phyloP scores from a whole-genome alignment of 2,888 invertebrate genomes.

The Pyrochroa serraticornis region DNA sequence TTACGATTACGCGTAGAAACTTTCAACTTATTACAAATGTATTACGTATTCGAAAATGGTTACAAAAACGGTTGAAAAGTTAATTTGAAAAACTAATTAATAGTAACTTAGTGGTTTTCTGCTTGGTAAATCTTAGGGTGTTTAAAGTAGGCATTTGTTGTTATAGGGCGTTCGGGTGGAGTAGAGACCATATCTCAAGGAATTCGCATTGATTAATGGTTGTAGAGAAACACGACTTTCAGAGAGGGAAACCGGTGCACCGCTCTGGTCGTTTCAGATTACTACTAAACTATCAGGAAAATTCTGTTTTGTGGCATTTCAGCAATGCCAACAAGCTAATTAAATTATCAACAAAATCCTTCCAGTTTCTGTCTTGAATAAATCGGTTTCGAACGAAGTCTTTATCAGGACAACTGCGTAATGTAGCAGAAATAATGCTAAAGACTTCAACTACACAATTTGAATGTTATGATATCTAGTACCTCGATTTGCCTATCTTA shows the following conservation, averaged over 20 bases:
- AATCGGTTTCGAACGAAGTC: constrained; percentile 15
- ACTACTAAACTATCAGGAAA: constrained; percentile 14
- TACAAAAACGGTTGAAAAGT: neutral
- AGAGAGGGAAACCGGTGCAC: constrained; percentile 16
- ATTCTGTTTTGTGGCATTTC: constrained; percentile 1
- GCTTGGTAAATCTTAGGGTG: constrained; percentile 10
- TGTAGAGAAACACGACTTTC: constrained; percentile 22
- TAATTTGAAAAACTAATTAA: constrained; percentile 3
- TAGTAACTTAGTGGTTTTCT: constrained; percentile 2
- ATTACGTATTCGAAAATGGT: no score
- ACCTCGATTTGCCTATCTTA: neutral
- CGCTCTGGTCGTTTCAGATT: constrained; percentile 19
- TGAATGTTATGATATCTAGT: neutral
- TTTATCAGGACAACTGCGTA: constrained; percentile 15
- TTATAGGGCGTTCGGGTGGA: constrained; percentile 18
- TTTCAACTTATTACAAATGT: no score
- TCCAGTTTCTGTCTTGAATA: neutral
- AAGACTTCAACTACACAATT: neutral
- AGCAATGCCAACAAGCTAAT: constrained; percentile 1
- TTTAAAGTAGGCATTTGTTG: constrained; percentile 26
- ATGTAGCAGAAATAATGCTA: constrained; percentile 22
- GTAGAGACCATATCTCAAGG: constrained; percentile 23
- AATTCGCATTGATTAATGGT: constrained; percentile 28
- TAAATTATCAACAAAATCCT: constrained; percentile 1
- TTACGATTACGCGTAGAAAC: no score